A percentile compares a stretch with the other conserved stretches of the same genome.
Conservation (phyloP, 2,797 vertebrate species). For the Graptemys geographica region DNA sequence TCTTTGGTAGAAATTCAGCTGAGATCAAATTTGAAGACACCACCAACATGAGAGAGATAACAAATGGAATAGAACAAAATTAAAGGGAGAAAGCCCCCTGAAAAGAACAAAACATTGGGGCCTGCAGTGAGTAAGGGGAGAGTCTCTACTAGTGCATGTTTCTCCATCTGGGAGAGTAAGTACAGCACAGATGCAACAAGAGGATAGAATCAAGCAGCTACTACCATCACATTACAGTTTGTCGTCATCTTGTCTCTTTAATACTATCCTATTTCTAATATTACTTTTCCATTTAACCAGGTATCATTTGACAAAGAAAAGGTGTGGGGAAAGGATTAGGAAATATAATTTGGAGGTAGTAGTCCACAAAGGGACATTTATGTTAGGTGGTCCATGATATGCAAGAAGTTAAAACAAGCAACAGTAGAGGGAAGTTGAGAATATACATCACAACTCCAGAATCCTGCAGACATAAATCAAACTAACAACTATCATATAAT, state of each 20-base stretch:
- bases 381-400: neutral
- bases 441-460: fast-evolving
- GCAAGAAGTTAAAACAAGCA: neutral
- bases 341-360: neutral
- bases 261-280: neutral
- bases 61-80: neutral
- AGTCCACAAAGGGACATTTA: neutral
- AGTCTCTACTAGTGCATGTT: fast-evolving
- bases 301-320: neutral
- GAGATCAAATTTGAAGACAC: neutral
- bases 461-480: neutral
- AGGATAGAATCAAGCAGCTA: neutral
- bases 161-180: fast-evolving
- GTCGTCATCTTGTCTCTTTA: neutral
- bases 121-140: neutral
- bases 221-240: fast-evolving
- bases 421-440: neutral
- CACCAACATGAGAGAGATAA: neutral
- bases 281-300: neutral
- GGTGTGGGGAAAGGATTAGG: neutral
- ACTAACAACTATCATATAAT: neutral
- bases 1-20: neutral
- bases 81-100: neutral
- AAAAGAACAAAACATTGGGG: neutral
- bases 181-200: fast-evolving